These are phyloP conservation scores for Psylliodes chrysocephalus DNA, from an alignment of 2,888 invertebrate species.

Conservation along the genomic window DNA sequence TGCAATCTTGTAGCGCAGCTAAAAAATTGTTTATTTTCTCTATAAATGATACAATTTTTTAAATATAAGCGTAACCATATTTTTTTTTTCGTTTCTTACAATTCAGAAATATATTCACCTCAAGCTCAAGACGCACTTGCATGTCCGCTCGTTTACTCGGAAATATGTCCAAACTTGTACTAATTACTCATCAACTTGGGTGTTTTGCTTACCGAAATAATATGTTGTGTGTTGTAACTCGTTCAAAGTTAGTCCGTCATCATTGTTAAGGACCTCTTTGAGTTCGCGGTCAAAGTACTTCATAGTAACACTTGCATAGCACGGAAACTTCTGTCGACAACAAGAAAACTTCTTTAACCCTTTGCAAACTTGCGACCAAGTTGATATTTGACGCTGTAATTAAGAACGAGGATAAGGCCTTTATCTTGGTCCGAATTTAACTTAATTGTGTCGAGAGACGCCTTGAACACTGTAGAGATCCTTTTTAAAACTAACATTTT, in stretches of 20 bases:
- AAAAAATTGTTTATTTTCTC: too few species aligned
- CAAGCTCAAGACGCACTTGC: too few species aligned
- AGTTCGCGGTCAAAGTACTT: conserved; percentile 58
- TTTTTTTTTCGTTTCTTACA: too few species aligned
- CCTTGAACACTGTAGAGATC: neutral
- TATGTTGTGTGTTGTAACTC: conserved; percentile 25
- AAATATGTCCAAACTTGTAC: conserved; percentile 1
- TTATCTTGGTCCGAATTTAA: conserved; percentile 16
- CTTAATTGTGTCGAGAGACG: conserved; percentile 8
- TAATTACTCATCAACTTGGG: conserved; percentile 23
- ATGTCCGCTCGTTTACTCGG: too few species aligned
- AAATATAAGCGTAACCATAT: too few species aligned
- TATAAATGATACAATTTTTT: too few species aligned
- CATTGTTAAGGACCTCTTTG: conserved; percentile 47
- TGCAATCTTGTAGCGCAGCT: too few species aligned
- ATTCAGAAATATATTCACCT: too few species aligned
- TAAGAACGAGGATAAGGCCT: conserved; percentile 47
- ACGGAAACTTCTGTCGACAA: conserved; percentile 58
- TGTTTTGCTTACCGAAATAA: conserved; percentile 26
- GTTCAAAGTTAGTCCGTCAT: conserved; percentile 32
- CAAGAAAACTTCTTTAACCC: conserved; percentile 58
- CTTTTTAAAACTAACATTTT: too few species aligned
- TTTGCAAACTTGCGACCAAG: conserved; percentile 57
- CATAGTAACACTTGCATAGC: conserved; percentile 59
- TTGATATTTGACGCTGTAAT: conserved; percentile 59